Evolutionary conservation across 2,113 vertebrate species (phyloP), one percentile per base, ranked within the genome.

Genomic region (Myocastor coypus): DNA sequence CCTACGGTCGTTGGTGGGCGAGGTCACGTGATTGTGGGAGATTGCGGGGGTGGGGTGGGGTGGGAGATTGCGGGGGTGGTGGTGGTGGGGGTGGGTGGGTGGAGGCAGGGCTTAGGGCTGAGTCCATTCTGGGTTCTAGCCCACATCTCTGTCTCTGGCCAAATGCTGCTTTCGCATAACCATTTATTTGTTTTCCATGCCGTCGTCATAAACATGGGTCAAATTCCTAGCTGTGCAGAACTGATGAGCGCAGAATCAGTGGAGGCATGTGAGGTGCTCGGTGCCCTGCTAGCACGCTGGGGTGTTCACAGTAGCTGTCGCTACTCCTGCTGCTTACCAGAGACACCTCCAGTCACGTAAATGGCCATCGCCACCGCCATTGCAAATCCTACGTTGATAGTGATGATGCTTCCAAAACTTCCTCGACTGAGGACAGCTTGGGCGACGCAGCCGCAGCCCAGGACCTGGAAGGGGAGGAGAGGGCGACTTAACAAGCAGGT

Each of bases 371-470:
- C 99, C 87, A 99, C 99, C 63, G 99, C 99, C 96, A 99, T 98
- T 57, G 99, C 98, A 98, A 99, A 99, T 63, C 99, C 99, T 78
- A 99, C 68, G 0, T 99, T 98, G 93, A 99, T 89, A 16, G 99
- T 99, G 91, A 99, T 32, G 6, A 98, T 92, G 69, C 99, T 99
- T 16, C 99, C 99, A 0, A 98, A 82, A 12, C 4, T 42, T 63
- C 99, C 99, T 92, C 98, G 97, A 95, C 99, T 99, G 55, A 99
- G 99, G 87, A 99, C 98, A 5, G 98, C 96, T 98, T 99, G 99
- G 37, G 99, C 99, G 94, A 99, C 98, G 52, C 98, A 99, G 46
- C 99, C 99, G 63, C 99, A 99, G 93, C 99, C 99, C 75, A 99
- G 99, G 2, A 99, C 98, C 99, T 99, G 98, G 85, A 3, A 78